Base-by-base conservation (phyloP, 2,113 vertebrate species). In the Nasalis larvatus region DNA sequence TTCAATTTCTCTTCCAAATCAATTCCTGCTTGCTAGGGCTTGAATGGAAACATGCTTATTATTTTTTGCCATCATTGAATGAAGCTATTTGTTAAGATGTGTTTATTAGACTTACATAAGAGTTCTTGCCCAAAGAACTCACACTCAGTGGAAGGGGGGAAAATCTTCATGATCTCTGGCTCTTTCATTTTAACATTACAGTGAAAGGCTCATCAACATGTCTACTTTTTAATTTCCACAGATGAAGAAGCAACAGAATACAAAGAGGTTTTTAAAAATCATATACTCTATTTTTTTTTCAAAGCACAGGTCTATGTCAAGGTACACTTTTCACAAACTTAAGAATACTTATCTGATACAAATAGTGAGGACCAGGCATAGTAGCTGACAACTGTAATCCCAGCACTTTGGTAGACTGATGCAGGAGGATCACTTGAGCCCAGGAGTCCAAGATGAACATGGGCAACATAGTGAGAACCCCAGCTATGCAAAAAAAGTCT, bases 81-180 rank as follows among this genome's bases (percentile, higher is more conserved):
- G 92, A 84, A 89, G 76, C 90, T 76, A 49, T 94, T 96, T 98
- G 77, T 85, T 95, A 95, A 92, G 84, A 89, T 95, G 76, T 92
- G 85, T 96, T 98, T 98, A 96, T 95, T 87, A 95, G 71, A 74
- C 77, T 97, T 97, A 96, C 87, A 95, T 95, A 96, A 97, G 94
- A 92, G 25, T 42, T 95, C 83, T 95, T 89, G 73, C 60, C 92
- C 69, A 87, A 63, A 96, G 78, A 89, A 69, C 18, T 96, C 54
- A 76, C 60, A 86, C 45, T 77, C 21, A 32, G 52, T 73, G 58
- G n/a, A 92, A 82, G 40, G 82, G 17, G 12, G 63, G 87, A 63
- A 30, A 97, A 78, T 89, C 86, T 93, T 83, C 37, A 93, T 4
- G 25, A 93, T 95, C 80, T 97, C 69, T 92, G 87, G 80, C 35